Conservation (phyloP, 1,140 invertebrate species). For the Papilio machaon region DNA sequence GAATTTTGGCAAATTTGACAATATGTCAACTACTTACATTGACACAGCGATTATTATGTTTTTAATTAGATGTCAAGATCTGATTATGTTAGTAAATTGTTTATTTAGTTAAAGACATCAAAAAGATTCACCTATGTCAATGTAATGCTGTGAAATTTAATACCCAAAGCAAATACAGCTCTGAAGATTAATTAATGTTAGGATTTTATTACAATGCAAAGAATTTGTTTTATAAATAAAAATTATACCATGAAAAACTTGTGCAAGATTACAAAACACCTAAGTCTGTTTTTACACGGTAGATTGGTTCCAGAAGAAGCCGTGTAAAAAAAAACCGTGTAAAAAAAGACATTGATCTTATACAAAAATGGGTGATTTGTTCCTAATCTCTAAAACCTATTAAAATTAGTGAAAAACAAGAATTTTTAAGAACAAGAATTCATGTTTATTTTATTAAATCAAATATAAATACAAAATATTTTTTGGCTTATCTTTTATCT, state of each 20-base stretch:
- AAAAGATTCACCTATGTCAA: not conserved
- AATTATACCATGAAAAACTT: constrained; percentile 8
- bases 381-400: too few species aligned
- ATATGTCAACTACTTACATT: not conserved
- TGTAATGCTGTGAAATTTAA: not conserved
- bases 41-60: not conserved
- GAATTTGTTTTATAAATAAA: not conserved
- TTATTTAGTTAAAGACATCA: not conserved
- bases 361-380: too few species aligned
- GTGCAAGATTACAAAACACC: not conserved
- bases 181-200: not conserved
- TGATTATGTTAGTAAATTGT: not conserved
- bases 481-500: too few species aligned
- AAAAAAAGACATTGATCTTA: too few species aligned
- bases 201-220: not conserved
- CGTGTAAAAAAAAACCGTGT: too few species aligned
- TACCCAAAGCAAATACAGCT: not conserved
- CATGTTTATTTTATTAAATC: too few species aligned
- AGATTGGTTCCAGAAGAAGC: too few species aligned
- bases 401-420: too few species aligned
- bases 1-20: not conserved
- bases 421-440: too few species aligned
- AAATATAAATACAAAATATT: too few species aligned
- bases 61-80: not conserved
- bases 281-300: too few species aligned